Evolutionary conservation across 2,797 vertebrate genomes (phyloP).

Genomic region (Ctenopoma kingsleyae): DNA sequence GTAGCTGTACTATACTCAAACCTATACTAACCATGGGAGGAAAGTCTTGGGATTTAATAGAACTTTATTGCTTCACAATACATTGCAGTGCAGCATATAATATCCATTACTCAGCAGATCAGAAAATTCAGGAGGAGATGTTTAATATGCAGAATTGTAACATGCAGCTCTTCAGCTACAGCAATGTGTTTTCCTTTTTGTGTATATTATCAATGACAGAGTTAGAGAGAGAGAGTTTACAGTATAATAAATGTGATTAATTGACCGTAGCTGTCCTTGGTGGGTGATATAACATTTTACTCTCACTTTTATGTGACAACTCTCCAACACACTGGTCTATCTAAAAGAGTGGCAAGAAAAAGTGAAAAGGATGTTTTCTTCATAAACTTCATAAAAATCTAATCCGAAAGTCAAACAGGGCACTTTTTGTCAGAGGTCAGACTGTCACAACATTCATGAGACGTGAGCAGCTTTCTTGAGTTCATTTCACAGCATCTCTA

Average conservation of each 20-base stretch:
- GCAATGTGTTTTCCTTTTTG: constrained; percentile 23
- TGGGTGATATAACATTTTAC: constrained; percentile 48
- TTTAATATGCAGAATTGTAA: not conserved
- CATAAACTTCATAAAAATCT: not conserved
- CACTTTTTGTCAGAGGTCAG: too few relatives aligned
- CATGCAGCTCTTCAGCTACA: not conserved
- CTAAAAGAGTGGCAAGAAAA: constrained; percentile 1
- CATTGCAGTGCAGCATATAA: constrained; percentile 2
- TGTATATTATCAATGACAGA: constrained; percentile 33
- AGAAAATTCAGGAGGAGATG: not conserved
- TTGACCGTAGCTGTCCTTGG: constrained; percentile 48
- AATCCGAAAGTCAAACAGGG: not conserved
- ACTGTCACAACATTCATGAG: too few relatives aligned
- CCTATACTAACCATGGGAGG: not conserved
- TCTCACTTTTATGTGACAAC: constrained; percentile 42
- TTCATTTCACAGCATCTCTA: not conserved
- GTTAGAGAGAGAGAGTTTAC: constrained; percentile 49
- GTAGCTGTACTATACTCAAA: too few relatives aligned
- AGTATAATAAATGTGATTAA: constrained; percentile 59
- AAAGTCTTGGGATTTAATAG: not conserved
- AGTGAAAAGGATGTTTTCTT: not conserved
- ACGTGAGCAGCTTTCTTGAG: too few relatives aligned
- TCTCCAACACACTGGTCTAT: constrained; percentile 16
- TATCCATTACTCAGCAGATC: not conserved
- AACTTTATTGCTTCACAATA: constrained; percentile 1